Percentiles rank a stretch among this genome's conserved stretches.
Evolutionary conservation across 2,113 vertebrate genomes (phyloP).

Genomic region (Rhabdomys dilectus): DNA sequence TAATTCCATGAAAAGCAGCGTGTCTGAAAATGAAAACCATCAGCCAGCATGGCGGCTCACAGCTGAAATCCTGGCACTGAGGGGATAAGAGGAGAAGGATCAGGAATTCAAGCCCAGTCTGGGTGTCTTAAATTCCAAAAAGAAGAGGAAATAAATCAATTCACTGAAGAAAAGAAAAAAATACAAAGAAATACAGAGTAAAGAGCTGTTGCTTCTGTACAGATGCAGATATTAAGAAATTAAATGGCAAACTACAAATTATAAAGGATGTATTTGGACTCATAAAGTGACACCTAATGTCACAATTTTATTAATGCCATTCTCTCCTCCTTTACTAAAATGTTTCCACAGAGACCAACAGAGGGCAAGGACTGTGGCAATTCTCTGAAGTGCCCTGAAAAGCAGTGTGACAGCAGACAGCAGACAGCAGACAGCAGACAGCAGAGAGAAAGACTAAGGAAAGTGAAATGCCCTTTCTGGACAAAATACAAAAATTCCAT

Average conservation of each 20-base stretch:
- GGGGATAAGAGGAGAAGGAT: neutral
- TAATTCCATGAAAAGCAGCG: constrained; percentile 21
- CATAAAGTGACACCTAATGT: neutral
- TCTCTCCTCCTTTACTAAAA: neutral
- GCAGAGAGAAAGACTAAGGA: constrained; percentile 16
- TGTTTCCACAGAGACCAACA: neutral
- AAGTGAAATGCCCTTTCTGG: neutral
- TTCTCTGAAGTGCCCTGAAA: neutral
- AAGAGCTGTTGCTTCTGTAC: neutral
- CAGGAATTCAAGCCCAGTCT: neutral
- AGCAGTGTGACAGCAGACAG: neutral
- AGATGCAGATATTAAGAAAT: neutral
- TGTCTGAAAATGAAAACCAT: neutral
- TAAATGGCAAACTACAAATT: constrained; percentile 27
- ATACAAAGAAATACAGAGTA: neutral
- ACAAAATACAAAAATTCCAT: constrained; percentile 36
- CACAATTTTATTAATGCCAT: constrained; percentile 32
- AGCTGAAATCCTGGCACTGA: neutral
- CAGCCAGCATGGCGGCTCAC: neutral
- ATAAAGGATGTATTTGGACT: neutral
- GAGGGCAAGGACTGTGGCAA: neutral
- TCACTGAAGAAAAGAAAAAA: constrained; percentile 32
- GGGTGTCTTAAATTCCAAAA: neutral
- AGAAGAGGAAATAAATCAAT: neutral
- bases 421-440: neutral